These are phyloP conservation scores for Pomatostomus ruficeps DNA, from an alignment of 2,113 vertebrate species.

Conservation along the genomic window DNA sequence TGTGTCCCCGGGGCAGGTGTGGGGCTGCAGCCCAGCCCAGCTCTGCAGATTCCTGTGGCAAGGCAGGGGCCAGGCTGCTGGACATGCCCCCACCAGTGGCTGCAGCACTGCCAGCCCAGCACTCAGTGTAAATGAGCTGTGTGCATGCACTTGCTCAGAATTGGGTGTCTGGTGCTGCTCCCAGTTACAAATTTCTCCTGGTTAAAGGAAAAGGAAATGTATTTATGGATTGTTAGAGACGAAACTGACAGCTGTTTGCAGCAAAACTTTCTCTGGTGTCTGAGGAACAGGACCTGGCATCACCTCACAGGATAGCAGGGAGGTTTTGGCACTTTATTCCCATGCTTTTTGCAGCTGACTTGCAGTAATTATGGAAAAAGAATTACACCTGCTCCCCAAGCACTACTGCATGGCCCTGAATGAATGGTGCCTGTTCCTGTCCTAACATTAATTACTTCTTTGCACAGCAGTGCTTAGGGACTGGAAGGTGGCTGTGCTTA, in stretches of 20 bases:
- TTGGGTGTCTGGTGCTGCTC: not conserved
- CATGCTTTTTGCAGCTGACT: not conserved
- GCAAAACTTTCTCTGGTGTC: not conserved
- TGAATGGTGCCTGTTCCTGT: constrained; percentile 14
- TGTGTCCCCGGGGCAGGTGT: fast-evolving
- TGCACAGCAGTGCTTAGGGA: not conserved
- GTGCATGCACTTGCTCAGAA: fast-evolving
- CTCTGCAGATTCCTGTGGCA: fast-evolving
- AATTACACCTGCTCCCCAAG: not conserved
- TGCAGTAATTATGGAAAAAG: not conserved
- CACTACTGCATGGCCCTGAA: not conserved
- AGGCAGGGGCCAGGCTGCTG: not conserved
- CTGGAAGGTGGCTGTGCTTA: not conserved
- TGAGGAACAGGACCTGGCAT: not conserved
- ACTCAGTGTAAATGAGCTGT: not conserved
- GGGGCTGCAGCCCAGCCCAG: not conserved
- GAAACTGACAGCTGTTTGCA: not conserved
- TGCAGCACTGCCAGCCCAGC: not conserved
- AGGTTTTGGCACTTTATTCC: not conserved
- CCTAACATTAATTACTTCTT: constrained; percentile 20
- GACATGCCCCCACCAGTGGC: fast-evolving
- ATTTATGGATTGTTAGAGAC: not conserved
- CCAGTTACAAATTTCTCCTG: not conserved
- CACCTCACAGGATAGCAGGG: not conserved
- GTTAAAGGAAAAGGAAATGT: not conserved